phyloP scores from a whole-genome alignment of 1,140 invertebrate genomes.

The Coelopa frigida region DNA sequence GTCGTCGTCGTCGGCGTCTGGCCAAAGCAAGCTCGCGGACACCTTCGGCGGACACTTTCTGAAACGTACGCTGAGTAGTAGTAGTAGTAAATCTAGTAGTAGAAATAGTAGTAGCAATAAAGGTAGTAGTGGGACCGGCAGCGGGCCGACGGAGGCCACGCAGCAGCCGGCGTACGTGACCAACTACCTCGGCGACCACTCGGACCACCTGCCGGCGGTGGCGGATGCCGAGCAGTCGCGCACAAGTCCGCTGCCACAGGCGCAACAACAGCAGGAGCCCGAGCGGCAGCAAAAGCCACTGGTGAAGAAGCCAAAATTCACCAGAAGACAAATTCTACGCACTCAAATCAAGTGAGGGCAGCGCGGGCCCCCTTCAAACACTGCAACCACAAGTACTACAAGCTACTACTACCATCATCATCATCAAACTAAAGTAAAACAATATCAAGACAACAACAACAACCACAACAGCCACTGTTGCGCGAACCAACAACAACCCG shows the following conservation, averaged over 20 bases:
- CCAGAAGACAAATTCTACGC: slow-evolving; percentile 25
- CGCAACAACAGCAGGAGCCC: slow-evolving; percentile 14
- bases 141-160: slow-evolving; percentile 1
- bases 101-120: slow-evolving; percentile 16
- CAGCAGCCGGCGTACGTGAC: slow-evolving; percentile 27
- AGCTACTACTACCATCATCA: too few species aligned
- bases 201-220: slow-evolving; percentile 30
- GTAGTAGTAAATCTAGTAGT: slow-evolving; percentile 21
- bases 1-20: neutral
- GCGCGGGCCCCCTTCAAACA: too few species aligned
- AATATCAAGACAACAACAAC: too few species aligned
- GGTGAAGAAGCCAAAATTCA: slow-evolving; percentile 42
- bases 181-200: slow-evolving; percentile 42
- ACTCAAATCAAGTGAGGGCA: slow-evolving; percentile 38
- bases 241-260: slow-evolving; percentile 20
- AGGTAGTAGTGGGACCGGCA: slow-evolving; percentile 26
- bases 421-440: too few species aligned
- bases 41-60: slow-evolving; percentile 28
- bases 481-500: too few species aligned
- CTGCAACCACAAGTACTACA: too few species aligned
- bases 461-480: too few species aligned
- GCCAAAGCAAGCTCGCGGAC: slow-evolving; percentile 10
- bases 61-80: slow-evolving; percentile 39
- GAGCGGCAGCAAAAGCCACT: slow-evolving; percentile 13
- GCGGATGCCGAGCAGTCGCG: slow-evolving; percentile 27